Evolutionary conservation across 1,140 invertebrate genomes (phyloP), one percentile per base, ranked within the genome.

Genomic region (Hyphantria cunea): DNA sequence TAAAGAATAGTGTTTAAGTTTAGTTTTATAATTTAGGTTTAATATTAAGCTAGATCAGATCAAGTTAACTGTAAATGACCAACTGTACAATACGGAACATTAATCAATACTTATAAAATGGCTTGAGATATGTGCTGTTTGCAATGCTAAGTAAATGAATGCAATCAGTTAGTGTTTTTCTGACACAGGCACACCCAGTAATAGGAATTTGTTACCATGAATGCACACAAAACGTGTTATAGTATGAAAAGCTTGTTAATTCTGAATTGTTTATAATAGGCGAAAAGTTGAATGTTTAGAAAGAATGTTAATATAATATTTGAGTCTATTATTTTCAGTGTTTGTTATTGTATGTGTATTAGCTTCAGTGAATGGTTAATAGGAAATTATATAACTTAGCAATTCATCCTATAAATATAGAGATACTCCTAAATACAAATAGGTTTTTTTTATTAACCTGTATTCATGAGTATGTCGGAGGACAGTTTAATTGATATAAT

Each of bases 281-380:
- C n/a, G n/a, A n/a, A n/a, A n/a, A n/a, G n/a, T n/a, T n/a, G n/a
- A n/a, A n/a, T n/a, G n/a, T n/a, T n/a, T n/a, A n/a, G n/a, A n/a
- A n/a, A n/a, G 42, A 45, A 14, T 37, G 31, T 47, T 56, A 42
- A 42, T 54, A 42, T 44, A 12, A 25, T 25, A 25, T 25, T 33
- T 11, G 53, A 47, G 42, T 47, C 42, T 56, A 56, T 47, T 45
- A 31, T 54, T 54, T 54, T 6, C 25, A n/a, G n/a, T 54, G 39
- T 54, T 54, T 41, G 17, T 54, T 8, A 37, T 33, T 51, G 41
- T 13, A 32, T 56, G 34, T 44, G 13, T 34, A 34, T 56, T 25
- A 47, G 53, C 52, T 56, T 47, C 44, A 45, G n/a, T 55, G 41
- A 14, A 17, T 56, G 42, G n/a, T 13, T 56, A 17, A 7, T 56